Percentiles rank a stretch among this genome's conserved stretches.
phyloP scores from a whole-genome alignment of 2,113 vertebrate genomes.

The Halcyon senegalensis region DNA sequence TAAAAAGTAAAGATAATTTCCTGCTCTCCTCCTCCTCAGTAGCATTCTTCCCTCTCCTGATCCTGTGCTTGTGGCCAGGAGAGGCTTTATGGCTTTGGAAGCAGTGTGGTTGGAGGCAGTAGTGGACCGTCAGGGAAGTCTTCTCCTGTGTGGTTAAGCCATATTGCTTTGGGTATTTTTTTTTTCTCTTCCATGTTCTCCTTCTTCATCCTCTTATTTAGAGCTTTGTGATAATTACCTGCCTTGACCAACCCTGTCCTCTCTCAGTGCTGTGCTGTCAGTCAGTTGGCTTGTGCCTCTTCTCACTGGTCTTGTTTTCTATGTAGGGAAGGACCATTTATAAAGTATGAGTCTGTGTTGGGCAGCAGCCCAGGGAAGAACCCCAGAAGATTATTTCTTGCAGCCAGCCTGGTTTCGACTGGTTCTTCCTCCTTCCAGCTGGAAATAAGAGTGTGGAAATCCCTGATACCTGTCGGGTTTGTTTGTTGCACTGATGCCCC shows the following conservation, averaged over 20 bases:
- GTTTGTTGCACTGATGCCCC: neutral
- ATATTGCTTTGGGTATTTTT: neutral
- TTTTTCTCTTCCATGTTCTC: neutral
- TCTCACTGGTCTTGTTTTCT: neutral
- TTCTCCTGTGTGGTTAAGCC: neutral
- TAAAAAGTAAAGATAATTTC: neutral
- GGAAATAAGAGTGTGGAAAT: neutral
- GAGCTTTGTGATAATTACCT: neutral
- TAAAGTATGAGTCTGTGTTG: neutral
- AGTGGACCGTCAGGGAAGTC: accelerated
- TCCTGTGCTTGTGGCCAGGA: neutral
- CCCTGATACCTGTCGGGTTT: neutral
- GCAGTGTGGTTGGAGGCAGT: neutral
- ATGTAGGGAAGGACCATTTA: accelerated
- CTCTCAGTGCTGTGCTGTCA: neutral
- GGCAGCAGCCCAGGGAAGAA: neutral
- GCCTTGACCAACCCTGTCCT: neutral
- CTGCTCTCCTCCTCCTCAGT: neutral
- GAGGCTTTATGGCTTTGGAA: neutral
- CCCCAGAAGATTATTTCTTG: neutral
- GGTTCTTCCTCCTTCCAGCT: neutral
- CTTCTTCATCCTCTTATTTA: neutral
- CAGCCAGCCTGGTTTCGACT: neutral
- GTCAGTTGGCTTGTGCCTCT: neutral
- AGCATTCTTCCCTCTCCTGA: neutral